Percentiles rank a stretch among this genome's conserved stretches.
Conservation (phyloP, 23 tunicate species). For the Diplosoma virens region DNA sequence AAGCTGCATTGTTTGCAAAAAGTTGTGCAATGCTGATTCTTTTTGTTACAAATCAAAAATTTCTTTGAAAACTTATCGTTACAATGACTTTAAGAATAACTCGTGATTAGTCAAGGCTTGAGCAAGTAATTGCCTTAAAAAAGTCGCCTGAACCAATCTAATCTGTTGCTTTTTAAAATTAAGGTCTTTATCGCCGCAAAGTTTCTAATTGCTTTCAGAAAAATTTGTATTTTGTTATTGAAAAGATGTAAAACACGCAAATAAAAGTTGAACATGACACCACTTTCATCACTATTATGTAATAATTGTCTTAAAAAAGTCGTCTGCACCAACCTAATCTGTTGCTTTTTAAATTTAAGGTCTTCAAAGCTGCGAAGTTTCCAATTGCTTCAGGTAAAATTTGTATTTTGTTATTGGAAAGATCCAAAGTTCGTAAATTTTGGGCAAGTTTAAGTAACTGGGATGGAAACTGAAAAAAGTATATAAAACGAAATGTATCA, state of each 20-base stretch:
- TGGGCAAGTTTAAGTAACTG: constrained; percentile 32
- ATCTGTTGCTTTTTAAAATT: neutral
- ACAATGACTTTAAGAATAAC: too few relatives aligned
- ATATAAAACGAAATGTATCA: too few relatives aligned
- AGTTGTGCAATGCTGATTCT: too few relatives aligned
- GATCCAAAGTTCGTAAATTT: constrained; percentile 58
- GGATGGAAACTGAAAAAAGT: constrained; percentile 51
- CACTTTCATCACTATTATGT: neutral
- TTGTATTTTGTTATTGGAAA: constrained; percentile 57
- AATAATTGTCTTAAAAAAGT: neutral
- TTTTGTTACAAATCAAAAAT: too few relatives aligned
- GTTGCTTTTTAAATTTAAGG: constrained; percentile 46
- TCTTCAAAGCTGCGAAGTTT: constrained; percentile 46
- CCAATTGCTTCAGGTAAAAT: constrained; percentile 71
- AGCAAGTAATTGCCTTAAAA: too few relatives aligned
- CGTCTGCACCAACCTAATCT: constrained; percentile 34
- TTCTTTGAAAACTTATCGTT: too few relatives aligned
- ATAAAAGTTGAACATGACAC: neutral
- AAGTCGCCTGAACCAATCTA: too few relatives aligned
- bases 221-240: too few relatives aligned
- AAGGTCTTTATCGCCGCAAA: too few relatives aligned
- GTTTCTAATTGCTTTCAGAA: too few relatives aligned
- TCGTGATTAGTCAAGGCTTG: too few relatives aligned
- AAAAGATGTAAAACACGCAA: constrained; percentile 59
- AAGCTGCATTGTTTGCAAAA: too few relatives aligned